Evolutionary conservation across 1,140 invertebrate genomes (phyloP).

Genomic region (Asobara japonica): DNA sequence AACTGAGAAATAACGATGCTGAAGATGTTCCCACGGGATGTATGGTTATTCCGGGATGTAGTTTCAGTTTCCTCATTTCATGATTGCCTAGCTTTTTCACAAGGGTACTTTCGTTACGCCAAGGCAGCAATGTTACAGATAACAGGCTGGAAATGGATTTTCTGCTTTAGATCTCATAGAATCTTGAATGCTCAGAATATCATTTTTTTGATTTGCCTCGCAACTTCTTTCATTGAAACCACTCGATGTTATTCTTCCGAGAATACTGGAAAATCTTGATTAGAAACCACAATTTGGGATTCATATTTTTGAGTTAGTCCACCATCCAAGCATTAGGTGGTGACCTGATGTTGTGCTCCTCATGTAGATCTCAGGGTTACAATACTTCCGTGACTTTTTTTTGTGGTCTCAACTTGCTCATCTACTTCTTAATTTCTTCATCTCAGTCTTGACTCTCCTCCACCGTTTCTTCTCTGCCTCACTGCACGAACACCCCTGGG

Average conservation of each 20-base stretch:
- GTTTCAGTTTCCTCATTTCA: slow-evolving; percentile 8
- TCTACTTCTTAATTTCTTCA: neutral
- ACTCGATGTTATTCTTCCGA: too few species aligned
- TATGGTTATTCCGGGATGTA: neutral
- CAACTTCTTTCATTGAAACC: too few species aligned
- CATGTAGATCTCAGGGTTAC: too few species aligned
- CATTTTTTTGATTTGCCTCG: too few species aligned
- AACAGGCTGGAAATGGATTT: neutral
- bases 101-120: slow-evolving; percentile 16
- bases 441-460: slow-evolving; percentile 10
- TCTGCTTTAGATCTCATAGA: neutral
- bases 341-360: too few species aligned
- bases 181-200: too few species aligned
- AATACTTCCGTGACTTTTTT: neutral
- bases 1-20: slow-evolving; percentile 33
- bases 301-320: too few species aligned
- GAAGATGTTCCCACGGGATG: slow-evolving; percentile 32
- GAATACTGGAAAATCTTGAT: too few species aligned
- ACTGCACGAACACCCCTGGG: slow-evolving; percentile 27
- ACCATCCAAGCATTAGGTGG: too few species aligned
- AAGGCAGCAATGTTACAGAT: neutral
- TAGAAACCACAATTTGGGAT: too few species aligned
- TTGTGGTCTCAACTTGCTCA: neutral
- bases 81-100: neutral
- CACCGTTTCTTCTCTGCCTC: neutral